Percentiles rank a stretch among this genome's conserved stretches.
phyloP scores from a whole-genome alignment of 2,113 vertebrate genomes.

The Panthera leo region DNA sequence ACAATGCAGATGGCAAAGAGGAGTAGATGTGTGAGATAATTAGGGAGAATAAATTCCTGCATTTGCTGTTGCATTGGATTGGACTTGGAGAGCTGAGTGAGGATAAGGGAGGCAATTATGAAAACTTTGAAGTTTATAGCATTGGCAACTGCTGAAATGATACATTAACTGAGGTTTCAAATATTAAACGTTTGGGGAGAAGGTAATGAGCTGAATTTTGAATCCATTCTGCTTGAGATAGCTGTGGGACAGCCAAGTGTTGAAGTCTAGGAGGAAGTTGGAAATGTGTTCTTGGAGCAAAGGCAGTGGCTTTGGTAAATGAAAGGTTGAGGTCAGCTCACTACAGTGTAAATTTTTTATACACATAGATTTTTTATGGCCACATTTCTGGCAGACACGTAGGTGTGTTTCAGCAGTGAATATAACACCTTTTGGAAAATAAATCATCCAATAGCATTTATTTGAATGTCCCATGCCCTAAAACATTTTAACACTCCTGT shows the following conservation, averaged over 20 bases:
- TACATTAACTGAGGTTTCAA: constrained; percentile 9
- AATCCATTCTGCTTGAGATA: not conserved
- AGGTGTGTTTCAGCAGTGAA: constrained; percentile 68
- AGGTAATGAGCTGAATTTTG: constrained; percentile 4
- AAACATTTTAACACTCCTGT: constrained; percentile 79
- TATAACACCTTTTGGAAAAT: constrained; percentile 71
- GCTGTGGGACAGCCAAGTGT: not conserved
- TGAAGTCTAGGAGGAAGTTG: not conserved
- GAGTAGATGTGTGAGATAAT: not conserved
- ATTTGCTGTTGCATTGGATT: not conserved
- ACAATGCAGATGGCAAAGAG: not conserved
- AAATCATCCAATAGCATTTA: constrained; percentile 78
- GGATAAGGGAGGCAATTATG: not conserved
- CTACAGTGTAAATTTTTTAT: constrained; percentile 72
- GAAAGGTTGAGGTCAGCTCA: constrained; percentile 56
- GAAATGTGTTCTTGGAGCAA: constrained; percentile 26
- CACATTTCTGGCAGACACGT: constrained; percentile 65
- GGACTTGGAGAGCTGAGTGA: not conserved
- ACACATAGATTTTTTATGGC: constrained; percentile 64
- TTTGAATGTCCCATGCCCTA: constrained; percentile 78
- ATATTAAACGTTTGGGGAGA: not conserved
- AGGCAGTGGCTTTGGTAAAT: constrained; percentile 53
- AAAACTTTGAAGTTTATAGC: constrained; percentile 2
- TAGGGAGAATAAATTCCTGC: not conserved
- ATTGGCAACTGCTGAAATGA: constrained; percentile 10